Evolutionary conservation across 2,888 invertebrate species (phyloP).

Genomic region (Trichacis sp.): DNA sequence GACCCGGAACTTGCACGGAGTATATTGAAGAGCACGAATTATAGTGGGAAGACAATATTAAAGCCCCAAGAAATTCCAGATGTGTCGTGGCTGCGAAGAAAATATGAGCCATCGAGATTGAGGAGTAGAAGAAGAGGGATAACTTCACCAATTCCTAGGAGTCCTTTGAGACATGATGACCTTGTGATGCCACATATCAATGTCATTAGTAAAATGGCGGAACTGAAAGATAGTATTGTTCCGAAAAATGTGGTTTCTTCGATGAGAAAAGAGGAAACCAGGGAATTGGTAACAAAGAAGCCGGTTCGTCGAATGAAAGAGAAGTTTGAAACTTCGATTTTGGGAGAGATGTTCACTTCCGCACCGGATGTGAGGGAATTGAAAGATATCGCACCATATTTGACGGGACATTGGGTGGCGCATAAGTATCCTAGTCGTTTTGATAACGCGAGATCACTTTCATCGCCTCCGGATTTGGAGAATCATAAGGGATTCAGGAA

Average conservation of each 20-base stretch:
- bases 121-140: slow-evolving; percentile 67
- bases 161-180: slow-evolving; percentile 76
- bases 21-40: slow-evolving; percentile 70
- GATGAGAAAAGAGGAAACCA: slow-evolving; percentile 60
- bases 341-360: slow-evolving; percentile 85
- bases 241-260: slow-evolving; percentile 45
- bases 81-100: slow-evolving; percentile 74
- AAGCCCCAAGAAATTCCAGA: slow-evolving; percentile 72
- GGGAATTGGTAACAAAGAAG: slow-evolving; percentile 61
- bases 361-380: slow-evolving; percentile 84
- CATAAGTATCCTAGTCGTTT: slow-evolving; percentile 80
- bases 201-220: slow-evolving; percentile 88
- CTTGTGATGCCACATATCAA: slow-evolving; percentile 90
- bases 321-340: slow-evolving; percentile 80
- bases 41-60: slow-evolving; percentile 68
- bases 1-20: slow-evolving; percentile 82
- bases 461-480: slow-evolving; percentile 68
- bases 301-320: slow-evolving; percentile 81
- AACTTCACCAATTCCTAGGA: slow-evolving; percentile 76
- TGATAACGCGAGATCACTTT: slow-evolving; percentile 77
- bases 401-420: slow-evolving; percentile 84
- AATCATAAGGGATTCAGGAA: slow-evolving; percentile 17
- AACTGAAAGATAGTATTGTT: slow-evolving; percentile 66
- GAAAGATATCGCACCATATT: slow-evolving; percentile 82
- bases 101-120: slow-evolving; percentile 73